These are phyloP conservation scores for Aleiodes sp. DNA, from an alignment of 1,140 invertebrate genomes.

Conservation along the genomic window DNA sequence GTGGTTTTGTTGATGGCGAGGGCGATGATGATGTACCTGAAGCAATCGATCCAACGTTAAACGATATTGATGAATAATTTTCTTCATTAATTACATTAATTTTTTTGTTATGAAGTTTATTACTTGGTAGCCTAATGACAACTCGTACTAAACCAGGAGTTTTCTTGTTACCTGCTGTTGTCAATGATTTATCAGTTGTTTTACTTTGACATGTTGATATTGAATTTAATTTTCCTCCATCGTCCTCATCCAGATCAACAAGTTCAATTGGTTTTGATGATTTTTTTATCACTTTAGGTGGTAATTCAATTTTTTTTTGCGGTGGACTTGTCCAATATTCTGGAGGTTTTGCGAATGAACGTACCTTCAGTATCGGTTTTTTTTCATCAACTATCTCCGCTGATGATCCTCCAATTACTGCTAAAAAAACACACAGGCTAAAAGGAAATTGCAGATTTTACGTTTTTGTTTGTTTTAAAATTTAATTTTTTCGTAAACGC, in stretches of 20 bases:
- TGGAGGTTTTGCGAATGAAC: conserved; percentile 57
- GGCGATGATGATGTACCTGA: neutral
- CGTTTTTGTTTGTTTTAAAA: too few relatives aligned
- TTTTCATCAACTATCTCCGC: neutral
- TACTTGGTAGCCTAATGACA: too few relatives aligned
- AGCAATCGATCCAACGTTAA: neutral
- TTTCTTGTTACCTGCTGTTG: too few relatives aligned
- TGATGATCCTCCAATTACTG: neutral
- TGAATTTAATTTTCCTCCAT: too few relatives aligned
- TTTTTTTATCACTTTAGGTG: neutral
- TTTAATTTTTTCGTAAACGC: neutral
- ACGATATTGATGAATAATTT: neutral
- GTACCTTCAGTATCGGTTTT: conserved; percentile 46
- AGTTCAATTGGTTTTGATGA: neutral
- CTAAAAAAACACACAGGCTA: neutral
- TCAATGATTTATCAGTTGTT: neutral
- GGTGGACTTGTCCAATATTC: conserved; percentile 45
- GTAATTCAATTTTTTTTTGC: conserved; percentile 23
- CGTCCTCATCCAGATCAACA: conserved; percentile 13
- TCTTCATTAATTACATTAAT: too few relatives aligned
- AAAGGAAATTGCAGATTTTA: too few relatives aligned
- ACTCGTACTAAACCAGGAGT: too few relatives aligned
- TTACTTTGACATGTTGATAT: neutral
- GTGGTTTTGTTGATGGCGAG: neutral
- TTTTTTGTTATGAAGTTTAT: too few relatives aligned